A percentile compares a stretch with the other conserved stretches of the same genome.
phyloP scores from a whole-genome alignment of 1,140 invertebrate species.

The Orussus abietinus region DNA sequence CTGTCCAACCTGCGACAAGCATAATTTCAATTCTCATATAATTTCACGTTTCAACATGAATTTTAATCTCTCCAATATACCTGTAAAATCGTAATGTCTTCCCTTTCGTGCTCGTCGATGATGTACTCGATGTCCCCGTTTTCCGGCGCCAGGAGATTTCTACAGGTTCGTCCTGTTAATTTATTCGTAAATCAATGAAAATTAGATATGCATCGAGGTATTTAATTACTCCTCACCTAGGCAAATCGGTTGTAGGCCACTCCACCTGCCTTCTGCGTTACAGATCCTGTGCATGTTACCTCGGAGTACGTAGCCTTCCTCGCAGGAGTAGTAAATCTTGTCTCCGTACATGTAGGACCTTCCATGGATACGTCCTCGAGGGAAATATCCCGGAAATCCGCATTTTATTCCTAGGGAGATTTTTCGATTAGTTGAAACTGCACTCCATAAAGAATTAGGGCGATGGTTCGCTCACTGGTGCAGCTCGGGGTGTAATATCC shows the following conservation, averaged over 20 bases:
- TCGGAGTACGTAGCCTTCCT: conserved; percentile 51
- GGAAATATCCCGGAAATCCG: conserved; percentile 58
- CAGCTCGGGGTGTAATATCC: conserved; percentile 46
- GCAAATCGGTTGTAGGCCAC: conserved; percentile 48
- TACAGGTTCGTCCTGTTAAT: conserved; percentile 39
- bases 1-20: conserved; percentile 41
- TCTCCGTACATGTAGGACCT: conserved; percentile 55
- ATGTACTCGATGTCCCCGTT: conserved; percentile 45
- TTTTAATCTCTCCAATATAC: conserved; percentile 13
- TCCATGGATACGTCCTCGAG: conserved; percentile 55
- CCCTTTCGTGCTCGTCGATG: conserved; percentile 37
- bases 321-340: conserved; percentile 54
- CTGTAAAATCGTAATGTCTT: conserved; percentile 37
- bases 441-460: conserved; percentile 6
- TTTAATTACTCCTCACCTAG: conserved; percentile 37
- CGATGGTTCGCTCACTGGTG: conserved; percentile 49
- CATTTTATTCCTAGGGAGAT: conserved; percentile 47
- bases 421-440: conserved; percentile 3
- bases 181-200: not conserved
- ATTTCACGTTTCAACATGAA: conserved; percentile 1
- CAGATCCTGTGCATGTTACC: conserved; percentile 52
- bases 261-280: conserved; percentile 55
- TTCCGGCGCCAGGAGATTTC: conserved; percentile 42
- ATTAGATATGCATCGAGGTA: conserved; percentile 1
- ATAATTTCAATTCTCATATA: conserved; percentile 5